Evolutionary conservation across 2,113 vertebrate genomes (phyloP).

Genomic region (Erythrocercus mccallii): DNA sequence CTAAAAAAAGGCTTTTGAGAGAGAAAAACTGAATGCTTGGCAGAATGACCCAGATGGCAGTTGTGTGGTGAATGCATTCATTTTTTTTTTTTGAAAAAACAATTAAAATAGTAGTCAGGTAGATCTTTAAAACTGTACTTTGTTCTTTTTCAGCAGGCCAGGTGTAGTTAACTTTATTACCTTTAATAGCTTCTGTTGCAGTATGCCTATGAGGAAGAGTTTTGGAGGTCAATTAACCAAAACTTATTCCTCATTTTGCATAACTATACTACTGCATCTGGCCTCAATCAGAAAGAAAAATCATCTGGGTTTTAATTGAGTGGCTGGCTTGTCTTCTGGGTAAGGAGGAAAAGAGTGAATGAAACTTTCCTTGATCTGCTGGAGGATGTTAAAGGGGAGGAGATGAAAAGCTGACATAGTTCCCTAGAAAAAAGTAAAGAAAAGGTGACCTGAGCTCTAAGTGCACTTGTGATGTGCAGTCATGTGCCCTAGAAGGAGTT

Average conservation of each 20-base stretch:
- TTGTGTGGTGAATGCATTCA: background rate
- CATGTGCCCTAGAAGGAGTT: background rate
- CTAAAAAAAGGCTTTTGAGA: background rate
- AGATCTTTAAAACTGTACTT: background rate
- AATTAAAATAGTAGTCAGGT: background rate
- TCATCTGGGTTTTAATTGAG: background rate
- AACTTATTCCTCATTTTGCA: background rate
- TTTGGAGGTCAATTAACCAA: background rate
- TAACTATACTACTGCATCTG: background rate
- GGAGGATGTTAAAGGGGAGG: background rate
- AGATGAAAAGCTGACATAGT: background rate
- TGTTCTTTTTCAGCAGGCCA: background rate
- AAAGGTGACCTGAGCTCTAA: background rate
- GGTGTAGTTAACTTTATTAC: background rate
- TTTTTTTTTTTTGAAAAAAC: background rate
- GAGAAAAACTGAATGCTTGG: background rate
- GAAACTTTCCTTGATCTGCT: background rate
- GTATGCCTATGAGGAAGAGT: background rate
- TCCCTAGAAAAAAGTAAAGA: background rate
- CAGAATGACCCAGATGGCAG: background rate
- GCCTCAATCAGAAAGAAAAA: background rate
- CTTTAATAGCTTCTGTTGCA: background rate
- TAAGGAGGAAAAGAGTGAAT: background rate
- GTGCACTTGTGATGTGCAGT: background rate
- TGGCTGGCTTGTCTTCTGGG: background rate